Base-by-base conservation (phyloP, 2,888 invertebrate genomes). In the Margaritifera margaritifera region DNA sequence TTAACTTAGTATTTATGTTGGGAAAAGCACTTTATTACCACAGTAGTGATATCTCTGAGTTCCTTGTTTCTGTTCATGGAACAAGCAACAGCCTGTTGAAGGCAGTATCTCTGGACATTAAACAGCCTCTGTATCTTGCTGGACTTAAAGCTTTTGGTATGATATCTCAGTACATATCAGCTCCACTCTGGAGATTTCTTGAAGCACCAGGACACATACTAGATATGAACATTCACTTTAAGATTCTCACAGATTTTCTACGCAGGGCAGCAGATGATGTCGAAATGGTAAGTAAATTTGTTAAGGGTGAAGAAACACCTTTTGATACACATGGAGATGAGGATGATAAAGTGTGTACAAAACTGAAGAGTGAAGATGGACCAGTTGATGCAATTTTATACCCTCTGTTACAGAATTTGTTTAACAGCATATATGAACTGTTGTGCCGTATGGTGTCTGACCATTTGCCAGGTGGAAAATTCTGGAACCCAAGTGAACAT, bases 381-480 rank as follows among this genome's bases (percentile, higher is more conserved):
- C 18, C 18, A n/a, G 57, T 69, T 50, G 62, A 65, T 62, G 51
- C 54, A 19, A 66, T 72, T 42, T 56, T 54, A 4, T 52, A 57
- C 8, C 65, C 68, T 27, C 19, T 72, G 59, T 27, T 72, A 20
- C 72, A 72, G 22, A 53, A 59, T 24, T 25, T 74, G n/a, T 77
- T 72, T 25, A 8, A 56, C 8, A 62, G 68, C 5, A 58, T 69
- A 3, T 63, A 50, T n/a, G 64, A 72, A 59, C 24, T 77, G 27
- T 60, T 77, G 6, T 42, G 53, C 8, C 22, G 72, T 60, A 74
- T 77, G 72, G 60, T 74, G 8, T 54, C 66, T 52, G 70, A 74
- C 6, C 72, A 74, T 68, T 53, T 76, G 20, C 69, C 69, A 24
- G 71, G 69, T 52, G 74, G 73, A 22, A 68, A 63, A 54, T 73